Evolutionary conservation across 2,888 invertebrate genomes (phyloP).

Genomic region (Erannis defoliaria): DNA sequence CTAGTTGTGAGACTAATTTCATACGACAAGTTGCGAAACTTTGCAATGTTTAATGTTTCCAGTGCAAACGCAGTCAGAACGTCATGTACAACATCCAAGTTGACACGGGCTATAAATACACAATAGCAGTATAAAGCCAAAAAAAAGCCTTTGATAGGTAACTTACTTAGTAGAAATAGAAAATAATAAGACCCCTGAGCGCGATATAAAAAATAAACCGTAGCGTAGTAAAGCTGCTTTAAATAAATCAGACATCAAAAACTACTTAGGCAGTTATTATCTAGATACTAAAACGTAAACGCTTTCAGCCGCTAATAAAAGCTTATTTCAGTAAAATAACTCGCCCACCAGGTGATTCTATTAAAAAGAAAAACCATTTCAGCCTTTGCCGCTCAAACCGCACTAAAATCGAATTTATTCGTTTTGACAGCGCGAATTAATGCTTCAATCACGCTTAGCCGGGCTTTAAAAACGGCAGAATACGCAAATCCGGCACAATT

Average conservation of each 20-base stretch:
- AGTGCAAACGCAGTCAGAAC: no score
- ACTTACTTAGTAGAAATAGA: not conserved
- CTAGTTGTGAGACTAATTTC: no score
- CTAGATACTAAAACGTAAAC: conserved; percentile 8
- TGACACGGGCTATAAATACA: no score
- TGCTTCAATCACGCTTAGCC: conserved; percentile 71
- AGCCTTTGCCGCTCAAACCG: conserved; percentile 25
- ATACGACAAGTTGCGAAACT: no score
- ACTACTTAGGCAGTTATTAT: conserved; percentile 10
- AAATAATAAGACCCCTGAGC: not conserved
- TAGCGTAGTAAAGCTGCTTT: no score
- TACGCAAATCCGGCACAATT: conserved; percentile 42
- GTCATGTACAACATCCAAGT: no score
- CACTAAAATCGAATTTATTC: conserved; percentile 56
- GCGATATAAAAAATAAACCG: not conserved
- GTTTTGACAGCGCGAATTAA: conserved; percentile 69
- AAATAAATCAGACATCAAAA: conserved; percentile 11
- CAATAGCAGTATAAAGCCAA: not conserved
- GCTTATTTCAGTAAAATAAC: conserved; percentile 12
- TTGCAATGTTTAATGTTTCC: no score
- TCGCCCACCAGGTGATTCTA: conserved; percentile 13
- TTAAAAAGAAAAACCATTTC: conserved; percentile 24
- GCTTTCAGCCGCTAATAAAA: conserved; percentile 14
- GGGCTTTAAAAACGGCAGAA: conserved; percentile 52
- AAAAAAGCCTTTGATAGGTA: not conserved